These are phyloP conservation scores for Zoanthus sociatus DNA, from an alignment of 92 coral and sea anemone genomes.

Conservation along the genomic window DNA sequence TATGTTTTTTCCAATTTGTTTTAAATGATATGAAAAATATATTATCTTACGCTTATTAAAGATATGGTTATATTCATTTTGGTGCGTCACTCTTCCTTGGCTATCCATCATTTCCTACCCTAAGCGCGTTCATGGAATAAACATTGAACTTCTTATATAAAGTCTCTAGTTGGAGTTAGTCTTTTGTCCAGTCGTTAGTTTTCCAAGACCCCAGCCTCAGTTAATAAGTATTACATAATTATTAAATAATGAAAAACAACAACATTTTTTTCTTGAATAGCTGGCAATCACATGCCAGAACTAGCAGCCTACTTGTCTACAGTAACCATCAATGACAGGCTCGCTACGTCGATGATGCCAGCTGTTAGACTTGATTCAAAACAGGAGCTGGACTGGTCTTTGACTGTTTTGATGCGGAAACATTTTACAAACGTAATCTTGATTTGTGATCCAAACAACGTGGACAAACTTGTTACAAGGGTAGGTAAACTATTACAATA, in stretches of 20 bases:
- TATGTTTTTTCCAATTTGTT: too few relatives aligned
- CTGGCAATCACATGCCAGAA: background rate
- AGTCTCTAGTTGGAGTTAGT: too few relatives aligned
- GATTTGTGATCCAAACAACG: constrained; percentile 27
- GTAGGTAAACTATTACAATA: background rate
- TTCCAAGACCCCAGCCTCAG: too few relatives aligned
- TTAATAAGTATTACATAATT: too few relatives aligned
- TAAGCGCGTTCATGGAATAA: too few relatives aligned
- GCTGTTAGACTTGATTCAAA: constrained; percentile 21
- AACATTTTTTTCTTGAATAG: background rate
- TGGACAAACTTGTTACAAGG: constrained; percentile 30
- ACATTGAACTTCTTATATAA: too few relatives aligned
- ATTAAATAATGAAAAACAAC: background rate
- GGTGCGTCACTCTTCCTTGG: too few relatives aligned
- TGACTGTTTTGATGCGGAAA: constrained; percentile 9
- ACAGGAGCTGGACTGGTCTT: constrained; percentile 20
- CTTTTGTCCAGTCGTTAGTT: too few relatives aligned
- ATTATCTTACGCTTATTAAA: too few relatives aligned
- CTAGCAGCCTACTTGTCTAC: constrained; percentile 26
- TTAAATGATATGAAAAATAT: too few relatives aligned
- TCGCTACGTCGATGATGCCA: constrained; percentile 29
- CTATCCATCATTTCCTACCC: too few relatives aligned
- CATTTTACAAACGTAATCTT: constrained; percentile 27
- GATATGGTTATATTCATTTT: too few relatives aligned
- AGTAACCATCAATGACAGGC: constrained; percentile 12